phyloP scores from a whole-genome alignment of 2,113 vertebrate species.

The Chrysochloris asiatica region DNA sequence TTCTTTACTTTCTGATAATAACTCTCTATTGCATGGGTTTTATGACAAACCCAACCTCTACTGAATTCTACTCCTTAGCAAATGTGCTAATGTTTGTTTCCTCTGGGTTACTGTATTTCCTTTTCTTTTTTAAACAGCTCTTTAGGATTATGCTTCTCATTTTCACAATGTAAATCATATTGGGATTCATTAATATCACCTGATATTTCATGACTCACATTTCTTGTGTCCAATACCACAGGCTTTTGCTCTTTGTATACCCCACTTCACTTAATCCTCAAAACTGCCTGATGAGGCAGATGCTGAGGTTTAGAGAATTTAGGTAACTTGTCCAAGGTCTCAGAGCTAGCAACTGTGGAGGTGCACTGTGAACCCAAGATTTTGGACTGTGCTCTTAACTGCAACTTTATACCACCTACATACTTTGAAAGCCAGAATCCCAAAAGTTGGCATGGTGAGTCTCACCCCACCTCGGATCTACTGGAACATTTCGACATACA shows the following conservation, averaged over 20 bases:
- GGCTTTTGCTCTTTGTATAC: neutral
- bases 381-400: neutral
- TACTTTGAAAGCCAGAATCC: neutral
- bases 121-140: neutral
- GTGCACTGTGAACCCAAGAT: neutral
- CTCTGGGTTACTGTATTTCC: neutral
- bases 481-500: neutral
- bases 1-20: too few species aligned
- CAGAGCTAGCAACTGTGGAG: neutral
- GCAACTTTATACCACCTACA: neutral
- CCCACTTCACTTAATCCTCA: neutral
- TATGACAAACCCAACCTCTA: neutral
- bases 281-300: neutral
- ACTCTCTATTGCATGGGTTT: neutral
- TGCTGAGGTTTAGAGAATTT: neutral
- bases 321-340: neutral
- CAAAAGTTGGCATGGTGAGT: neutral
- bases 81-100: neutral
- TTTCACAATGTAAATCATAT: constrained; percentile 3
- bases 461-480: neutral
- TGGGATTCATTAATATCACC: neutral
- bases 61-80: constrained; percentile 4
- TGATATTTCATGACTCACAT: neutral
- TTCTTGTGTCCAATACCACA: neutral
- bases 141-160: neutral